Conservation (phyloP, 2,113 vertebrate species). For the Sitta europaea region DNA sequence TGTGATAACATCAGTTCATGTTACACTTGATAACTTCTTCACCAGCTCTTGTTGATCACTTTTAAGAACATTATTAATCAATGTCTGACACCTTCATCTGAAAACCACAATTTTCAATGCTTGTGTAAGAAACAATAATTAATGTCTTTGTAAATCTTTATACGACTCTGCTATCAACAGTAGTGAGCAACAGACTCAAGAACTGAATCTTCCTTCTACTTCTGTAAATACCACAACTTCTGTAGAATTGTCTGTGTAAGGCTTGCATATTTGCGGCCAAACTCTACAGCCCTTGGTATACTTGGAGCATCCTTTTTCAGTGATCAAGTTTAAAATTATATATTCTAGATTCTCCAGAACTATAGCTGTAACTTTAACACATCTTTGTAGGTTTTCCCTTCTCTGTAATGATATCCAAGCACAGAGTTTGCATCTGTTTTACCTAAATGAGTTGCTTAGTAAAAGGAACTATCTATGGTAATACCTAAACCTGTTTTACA, state of each 20-base stretch:
- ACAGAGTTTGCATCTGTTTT: neutral
- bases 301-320: neutral
- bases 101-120: neutral
- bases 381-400: neutral
- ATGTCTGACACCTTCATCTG: neutral
- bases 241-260: neutral
- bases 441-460: neutral
- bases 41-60: neutral
- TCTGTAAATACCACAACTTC: neutral
- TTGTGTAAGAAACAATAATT: neutral
- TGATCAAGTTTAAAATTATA: neutral
- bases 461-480: neutral
- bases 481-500: conserved; percentile 26
- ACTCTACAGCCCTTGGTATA: neutral
- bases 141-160: neutral
- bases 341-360: neutral
- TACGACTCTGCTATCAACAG: neutral
- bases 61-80: neutral
- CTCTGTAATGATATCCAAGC: neutral
- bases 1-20: neutral
- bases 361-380: neutral
- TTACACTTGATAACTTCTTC: neutral
- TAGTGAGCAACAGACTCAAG: neutral
- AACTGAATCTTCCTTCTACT: neutral
- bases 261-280: neutral